These are phyloP conservation scores for Ovibos moschatus DNA, from an alignment of 2,113 vertebrate genomes.

Conservation along the genomic window DNA sequence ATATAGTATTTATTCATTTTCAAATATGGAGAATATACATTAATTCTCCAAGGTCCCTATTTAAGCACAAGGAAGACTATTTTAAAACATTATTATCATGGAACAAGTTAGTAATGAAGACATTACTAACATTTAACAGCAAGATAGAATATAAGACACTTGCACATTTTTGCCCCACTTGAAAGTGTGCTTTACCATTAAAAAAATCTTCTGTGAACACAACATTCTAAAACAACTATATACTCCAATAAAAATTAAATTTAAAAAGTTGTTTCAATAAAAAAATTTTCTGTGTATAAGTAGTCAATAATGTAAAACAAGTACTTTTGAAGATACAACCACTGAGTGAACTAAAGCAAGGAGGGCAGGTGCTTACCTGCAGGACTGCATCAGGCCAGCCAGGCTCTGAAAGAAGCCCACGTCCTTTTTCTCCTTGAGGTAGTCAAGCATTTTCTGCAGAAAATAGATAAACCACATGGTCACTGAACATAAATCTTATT, in stretches of 20 bases:
- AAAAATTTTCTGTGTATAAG: background rate
- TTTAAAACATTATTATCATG: background rate
- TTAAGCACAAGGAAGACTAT: background rate
- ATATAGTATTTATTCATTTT: background rate
- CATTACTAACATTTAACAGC: background rate
- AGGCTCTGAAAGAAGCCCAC: slow-evolving; percentile 98
- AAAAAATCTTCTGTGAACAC: background rate
- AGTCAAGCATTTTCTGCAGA: slow-evolving; percentile 96
- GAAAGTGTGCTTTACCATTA: background rate
- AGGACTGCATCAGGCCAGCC: slow-evolving; percentile 96
- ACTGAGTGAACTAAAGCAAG: background rate
- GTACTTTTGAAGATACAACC: background rate
- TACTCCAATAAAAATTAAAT: background rate
- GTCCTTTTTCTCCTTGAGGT: slow-evolving; percentile 97
- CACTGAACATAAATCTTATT: background rate
- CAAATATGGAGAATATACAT: background rate
- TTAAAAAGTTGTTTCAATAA: background rate
- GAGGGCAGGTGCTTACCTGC: slow-evolving; percentile 86
- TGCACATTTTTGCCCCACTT: background rate
- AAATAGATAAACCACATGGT: slow-evolving; percentile 56
- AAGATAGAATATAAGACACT: background rate
- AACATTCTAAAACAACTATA: background rate
- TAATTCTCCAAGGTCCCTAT: background rate
- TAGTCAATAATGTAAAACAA: background rate
- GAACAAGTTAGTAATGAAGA: background rate